Evolutionary conservation across 2,797 vertebrate species (phyloP).

Genomic region (Spinus olivaceus): DNA sequence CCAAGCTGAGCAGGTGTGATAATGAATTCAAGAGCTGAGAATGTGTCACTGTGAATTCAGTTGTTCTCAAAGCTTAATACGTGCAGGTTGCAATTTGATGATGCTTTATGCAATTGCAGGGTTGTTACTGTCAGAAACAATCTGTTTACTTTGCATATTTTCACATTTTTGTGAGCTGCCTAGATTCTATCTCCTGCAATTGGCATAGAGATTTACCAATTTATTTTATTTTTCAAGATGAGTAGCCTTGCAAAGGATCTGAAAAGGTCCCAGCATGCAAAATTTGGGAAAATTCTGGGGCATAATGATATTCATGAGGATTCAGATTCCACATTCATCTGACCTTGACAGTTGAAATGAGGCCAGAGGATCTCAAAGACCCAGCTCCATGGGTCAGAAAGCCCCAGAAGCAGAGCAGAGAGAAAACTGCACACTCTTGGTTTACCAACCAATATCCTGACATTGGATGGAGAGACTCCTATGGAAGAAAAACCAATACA

Average conservation of each 20-base stretch:
- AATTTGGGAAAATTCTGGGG: conserved; percentile 45
- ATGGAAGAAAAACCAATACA: background rate
- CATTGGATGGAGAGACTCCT: background rate
- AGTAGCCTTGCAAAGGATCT: conserved; percentile 38
- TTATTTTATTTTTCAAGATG: conserved; percentile 62
- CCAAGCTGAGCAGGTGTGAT: conserved; percentile 42
- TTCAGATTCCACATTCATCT: conserved; percentile 29
- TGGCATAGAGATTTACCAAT: conserved; percentile 65
- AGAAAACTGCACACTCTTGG: background rate
- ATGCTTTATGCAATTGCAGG: conserved; percentile 63
- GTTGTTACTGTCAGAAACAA: conserved; percentile 70
- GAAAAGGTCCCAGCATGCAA: conserved; percentile 35
- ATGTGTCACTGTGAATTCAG: conserved; percentile 53
- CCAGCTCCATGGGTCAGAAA: background rate
- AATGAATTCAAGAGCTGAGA: conserved; percentile 63
- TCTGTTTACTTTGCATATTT: conserved; percentile 72
- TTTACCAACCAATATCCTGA: background rate
- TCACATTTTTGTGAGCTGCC: conserved; percentile 47
- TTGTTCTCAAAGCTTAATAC: conserved; percentile 50
- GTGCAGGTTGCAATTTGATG: conserved; percentile 61
- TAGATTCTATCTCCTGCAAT: conserved; percentile 56
- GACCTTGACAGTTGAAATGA: conserved; percentile 21
- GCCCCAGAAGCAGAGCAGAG: background rate
- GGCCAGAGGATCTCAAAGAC: background rate
- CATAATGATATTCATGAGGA: conserved; percentile 58